Percentiles rank a stretch among this genome's conserved stretches.
Evolutionary conservation across 1,140 invertebrate species (phyloP).

Genomic region (Planococcus citri): DNA sequence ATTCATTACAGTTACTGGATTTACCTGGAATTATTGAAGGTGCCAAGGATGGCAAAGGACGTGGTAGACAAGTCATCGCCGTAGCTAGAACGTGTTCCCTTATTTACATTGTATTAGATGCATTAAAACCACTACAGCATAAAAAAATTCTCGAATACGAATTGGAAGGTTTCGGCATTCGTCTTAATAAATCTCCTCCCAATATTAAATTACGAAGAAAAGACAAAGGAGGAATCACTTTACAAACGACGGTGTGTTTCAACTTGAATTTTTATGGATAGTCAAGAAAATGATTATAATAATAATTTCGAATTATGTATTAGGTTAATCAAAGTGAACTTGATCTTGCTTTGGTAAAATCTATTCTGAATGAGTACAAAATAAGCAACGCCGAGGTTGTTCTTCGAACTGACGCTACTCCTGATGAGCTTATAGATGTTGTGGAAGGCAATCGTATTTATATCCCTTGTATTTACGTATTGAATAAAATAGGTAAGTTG

Average conservation of each 20-base stretch:
- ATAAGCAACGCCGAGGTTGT: conserved; percentile 98
- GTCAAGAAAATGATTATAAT: neutral
- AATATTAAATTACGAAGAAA: conserved; percentile 94
- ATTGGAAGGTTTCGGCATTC: conserved; percentile 95
- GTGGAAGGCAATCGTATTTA: conserved; percentile 98
- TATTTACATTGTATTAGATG: conserved; percentile 97
- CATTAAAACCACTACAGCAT: conserved; percentile 91
- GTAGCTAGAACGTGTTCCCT: conserved; percentile 96
- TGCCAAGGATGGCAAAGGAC: conserved; percentile 97
- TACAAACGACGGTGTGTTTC: conserved; percentile 55
- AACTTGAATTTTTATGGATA: neutral
- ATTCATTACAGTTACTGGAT: conserved; percentile 68
- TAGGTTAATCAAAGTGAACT: conserved; percentile 85
- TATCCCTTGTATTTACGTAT: conserved; percentile 93
- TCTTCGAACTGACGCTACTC: conserved; percentile 84
- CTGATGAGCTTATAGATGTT: conserved; percentile 96
- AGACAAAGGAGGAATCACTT: conserved; percentile 88
- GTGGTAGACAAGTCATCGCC: conserved; percentile 98
- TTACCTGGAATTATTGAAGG: conserved; percentile 99
- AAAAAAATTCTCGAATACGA: conserved; percentile 95
- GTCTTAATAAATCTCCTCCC: conserved; percentile 93
- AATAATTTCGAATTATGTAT: conserved; percentile 28
- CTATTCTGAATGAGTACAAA: conserved; percentile 93
- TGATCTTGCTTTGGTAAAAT: conserved; percentile 88
- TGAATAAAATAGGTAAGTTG: conserved; percentile 95